Base-by-base conservation (phyloP, 2,113 vertebrate species). In the Nothocercus julius region DNA sequence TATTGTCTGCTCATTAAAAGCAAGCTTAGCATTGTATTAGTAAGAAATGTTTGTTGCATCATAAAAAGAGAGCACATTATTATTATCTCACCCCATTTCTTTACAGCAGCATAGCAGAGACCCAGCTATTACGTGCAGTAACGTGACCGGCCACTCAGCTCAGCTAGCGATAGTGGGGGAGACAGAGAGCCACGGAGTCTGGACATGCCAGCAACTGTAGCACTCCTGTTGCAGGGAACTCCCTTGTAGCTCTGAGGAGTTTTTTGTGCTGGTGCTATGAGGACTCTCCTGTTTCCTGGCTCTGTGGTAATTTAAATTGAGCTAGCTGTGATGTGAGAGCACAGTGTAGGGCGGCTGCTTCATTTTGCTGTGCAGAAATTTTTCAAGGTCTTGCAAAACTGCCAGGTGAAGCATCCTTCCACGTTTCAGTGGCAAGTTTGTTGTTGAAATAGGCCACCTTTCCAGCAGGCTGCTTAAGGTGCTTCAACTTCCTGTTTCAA, bases 341-440 rank as follows among this genome's bases (percentile, higher is more conserved):
- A 15, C 2, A 16, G 34, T 17, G 28, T 56, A 32, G 28, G 54
- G 28, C 15, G 5, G 54, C 54, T 56, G 28, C 54, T 56, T 56
- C 28, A 56, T 30, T 89, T 78, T 59, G 72, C 61, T 53, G 21
- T 13, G 18, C 19, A 21, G 61, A 42, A 86, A 18, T 59, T 53
- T 42, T 59, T 10, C 21, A 32, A 78, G 73, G 11, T 5, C 32
- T 32, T 45, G 13, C 3, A 17, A 20, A 69, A 61, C 32, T 15
- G 1, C 0, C 34, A 63, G 36, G 18, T 15, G 28, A 58, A 84
- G 40, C 32, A 19, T 73, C 27, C 1, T 0, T 59, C 49, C 1
- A 7, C 69, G 62, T 30, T 54, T 44, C 42, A 16, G 62, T 8
- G 27, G 38, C 30, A 67, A 24, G 19, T 16, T 80, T 69, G 47